Conservation (phyloP, 1,140 invertebrate genomes). For the Brachionus sp. region DNA sequence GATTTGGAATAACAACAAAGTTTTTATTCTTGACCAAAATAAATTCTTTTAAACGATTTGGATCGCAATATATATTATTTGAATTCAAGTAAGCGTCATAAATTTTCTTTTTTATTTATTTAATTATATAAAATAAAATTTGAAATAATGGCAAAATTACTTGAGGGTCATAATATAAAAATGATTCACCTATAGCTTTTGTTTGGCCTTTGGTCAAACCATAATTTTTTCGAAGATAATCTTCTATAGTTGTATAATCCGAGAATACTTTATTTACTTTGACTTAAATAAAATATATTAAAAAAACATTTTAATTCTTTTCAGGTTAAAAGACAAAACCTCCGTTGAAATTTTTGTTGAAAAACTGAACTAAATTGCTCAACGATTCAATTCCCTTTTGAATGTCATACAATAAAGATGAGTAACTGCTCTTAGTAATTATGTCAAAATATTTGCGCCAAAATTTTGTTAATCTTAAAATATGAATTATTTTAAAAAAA, state of each 20-base stretch:
- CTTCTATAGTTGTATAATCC: background rate
- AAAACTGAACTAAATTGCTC: conserved; percentile 10
- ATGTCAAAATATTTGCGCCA: conserved; percentile 29
- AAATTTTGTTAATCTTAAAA: background rate
- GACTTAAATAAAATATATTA: background rate
- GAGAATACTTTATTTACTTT: conserved; percentile 26
- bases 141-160: background rate
- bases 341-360: conserved; percentile 40
- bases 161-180: conserved; percentile 28
- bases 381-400: conserved; percentile 42
- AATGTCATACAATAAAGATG: conserved; percentile 16
- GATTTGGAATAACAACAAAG: background rate
- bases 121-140: background rate
- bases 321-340: background rate
- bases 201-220: background rate
- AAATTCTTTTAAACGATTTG: conserved; percentile 1
- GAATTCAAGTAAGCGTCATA: conserved; percentile 14
- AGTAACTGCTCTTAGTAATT: conserved; percentile 24
- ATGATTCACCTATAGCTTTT: conserved; percentile 13
- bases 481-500: background rate
- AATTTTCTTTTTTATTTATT: conserved; percentile 18
- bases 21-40: conserved; percentile 5
- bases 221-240: conserved; percentile 27
- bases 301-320: background rate
- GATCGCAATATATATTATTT: conserved; percentile 20